Evolutionary conservation across 2,797 vertebrate species (phyloP).

Genomic region (Tauraco hartlaubi): DNA sequence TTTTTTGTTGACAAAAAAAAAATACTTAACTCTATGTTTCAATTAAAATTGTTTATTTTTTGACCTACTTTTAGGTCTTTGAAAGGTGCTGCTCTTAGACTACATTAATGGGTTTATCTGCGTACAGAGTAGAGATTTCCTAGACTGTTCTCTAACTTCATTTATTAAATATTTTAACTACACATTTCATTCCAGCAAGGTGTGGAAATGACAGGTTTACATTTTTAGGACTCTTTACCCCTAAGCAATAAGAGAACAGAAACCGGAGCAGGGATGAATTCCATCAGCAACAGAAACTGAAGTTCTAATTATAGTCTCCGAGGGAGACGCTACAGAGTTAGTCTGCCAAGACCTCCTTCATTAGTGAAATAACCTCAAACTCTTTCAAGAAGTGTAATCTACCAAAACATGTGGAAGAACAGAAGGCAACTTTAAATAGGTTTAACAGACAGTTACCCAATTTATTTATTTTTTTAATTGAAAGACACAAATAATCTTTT

Average conservation of each 20-base stretch:
- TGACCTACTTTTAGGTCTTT: not conserved
- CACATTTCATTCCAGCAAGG: not conserved
- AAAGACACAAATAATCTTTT: not conserved
- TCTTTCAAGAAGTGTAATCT: slow-evolving; percentile 9
- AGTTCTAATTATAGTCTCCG: not conserved
- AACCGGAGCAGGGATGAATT: not conserved
- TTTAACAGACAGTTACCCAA: not conserved
- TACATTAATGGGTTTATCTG: not conserved
- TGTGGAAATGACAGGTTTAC: not conserved
- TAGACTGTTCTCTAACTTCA: not conserved
- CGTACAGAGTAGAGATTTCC: not conserved
- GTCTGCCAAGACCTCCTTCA: slow-evolving; percentile 26
- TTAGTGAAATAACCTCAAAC: slow-evolving; percentile 5
- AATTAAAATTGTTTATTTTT: not conserved
- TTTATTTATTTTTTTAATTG: not conserved
- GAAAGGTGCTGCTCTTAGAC: not conserved
- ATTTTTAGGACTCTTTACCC: not conserved
- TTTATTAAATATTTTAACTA: not conserved
- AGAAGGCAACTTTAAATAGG: slow-evolving; percentile 21
- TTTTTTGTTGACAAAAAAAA: not conserved
- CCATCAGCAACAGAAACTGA: not conserved
- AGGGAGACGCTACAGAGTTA: not conserved
- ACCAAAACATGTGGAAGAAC: not conserved
- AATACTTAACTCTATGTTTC: not conserved
- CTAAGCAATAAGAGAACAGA: not conserved